Conservation (phyloP, 2,888 invertebrate genomes). For the Drosophila stalkeri region DNA sequence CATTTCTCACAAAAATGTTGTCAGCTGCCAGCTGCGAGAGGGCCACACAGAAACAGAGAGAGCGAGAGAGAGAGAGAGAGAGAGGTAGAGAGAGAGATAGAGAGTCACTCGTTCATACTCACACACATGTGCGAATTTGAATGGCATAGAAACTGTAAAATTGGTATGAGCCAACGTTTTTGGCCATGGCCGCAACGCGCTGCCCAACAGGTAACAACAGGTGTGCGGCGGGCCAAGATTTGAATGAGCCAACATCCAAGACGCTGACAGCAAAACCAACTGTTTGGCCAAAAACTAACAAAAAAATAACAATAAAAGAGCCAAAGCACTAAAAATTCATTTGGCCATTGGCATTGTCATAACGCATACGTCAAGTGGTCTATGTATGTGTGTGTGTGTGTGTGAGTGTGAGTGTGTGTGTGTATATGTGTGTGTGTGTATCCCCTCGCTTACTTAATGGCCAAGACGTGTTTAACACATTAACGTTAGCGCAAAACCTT, state of each 20-base stretch:
- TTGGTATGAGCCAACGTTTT: slow-evolving; percentile 42
- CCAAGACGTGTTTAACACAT: slow-evolving; percentile 78
- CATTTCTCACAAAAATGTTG: slow-evolving; percentile 59
- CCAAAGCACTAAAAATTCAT: slow-evolving; percentile 41
- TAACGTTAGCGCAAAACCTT: slow-evolving; percentile 62
- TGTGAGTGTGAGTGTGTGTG: not conserved
- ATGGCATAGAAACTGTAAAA: slow-evolving; percentile 58
- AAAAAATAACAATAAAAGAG: slow-evolving; percentile 49
- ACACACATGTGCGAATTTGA: slow-evolving; percentile 67
- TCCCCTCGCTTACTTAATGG: slow-evolving; percentile 57
- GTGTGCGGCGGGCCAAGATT: slow-evolving; percentile 58
- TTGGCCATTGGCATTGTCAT: slow-evolving; percentile 69
- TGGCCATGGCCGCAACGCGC: slow-evolving; percentile 62
- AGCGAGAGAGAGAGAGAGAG: not conserved
- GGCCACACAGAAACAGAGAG: slow-evolving; percentile 17
- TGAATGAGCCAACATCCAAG: slow-evolving; percentile 49
- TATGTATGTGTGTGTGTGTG: not conserved
- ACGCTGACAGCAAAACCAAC: slow-evolving; percentile 41
- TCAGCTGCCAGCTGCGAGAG: slow-evolving; percentile 60
- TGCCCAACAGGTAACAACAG: slow-evolving; percentile 54
- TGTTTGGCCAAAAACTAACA: slow-evolving; percentile 50
- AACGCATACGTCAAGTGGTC: slow-evolving; percentile 74
- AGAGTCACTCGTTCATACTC: slow-evolving; percentile 22
- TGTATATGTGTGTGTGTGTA: slow-evolving; percentile 17
- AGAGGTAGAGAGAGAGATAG: not conserved